Evolutionary conservation across 2,888 invertebrate genomes (phyloP), one percentile per base, ranked within the genome.

Genomic region (Andrena chrysosceles): DNA sequence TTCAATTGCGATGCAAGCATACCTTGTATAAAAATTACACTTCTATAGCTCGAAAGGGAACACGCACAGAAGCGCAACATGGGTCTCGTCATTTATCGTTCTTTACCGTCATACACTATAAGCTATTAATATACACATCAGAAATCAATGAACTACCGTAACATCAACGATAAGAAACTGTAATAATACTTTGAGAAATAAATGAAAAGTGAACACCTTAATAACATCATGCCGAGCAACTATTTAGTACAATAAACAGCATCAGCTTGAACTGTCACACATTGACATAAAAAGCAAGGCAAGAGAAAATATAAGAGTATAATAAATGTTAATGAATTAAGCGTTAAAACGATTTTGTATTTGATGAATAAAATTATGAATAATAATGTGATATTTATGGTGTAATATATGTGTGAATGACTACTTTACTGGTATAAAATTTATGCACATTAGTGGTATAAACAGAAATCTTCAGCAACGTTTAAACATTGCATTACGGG

Each of bases 291-390:
- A 83, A 83, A 78, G 83, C 83, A 78, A 83, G 77, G 74, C 70
- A 78, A 83, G 68, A 77, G 59, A 54, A 79, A 66, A 73, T 74
- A 42, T 66, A 82, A 54, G 74, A 64, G 68, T 48, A 78, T 60
- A 67, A 68, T 71, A 76, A 69, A 77, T 78, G 83, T 83, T 83
- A 83, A 83, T 83, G 67, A 72, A 83, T 71, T 56, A 83, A 83
- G 83, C 74, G 31, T 71, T 69, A 74, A 71, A 63, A 73, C 77
- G 35, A 66, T 52, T 20, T 83, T 56, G 63, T 59, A 35, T 72
- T 66, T 54, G 42, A 77, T 68, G 48, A 67, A 83, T 60, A 75
- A 63, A n/a, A 82, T 62, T 49, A 72, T 64, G 72, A 66, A 68
- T 66, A 48, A 62, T 66, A 83, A 73, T 20, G 29, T 29, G 35